A percentile compares a stretch with the other conserved stretches of the same genome.
phyloP scores from a whole-genome alignment of 2,113 vertebrate genomes.

The Gorilla gorilla region DNA sequence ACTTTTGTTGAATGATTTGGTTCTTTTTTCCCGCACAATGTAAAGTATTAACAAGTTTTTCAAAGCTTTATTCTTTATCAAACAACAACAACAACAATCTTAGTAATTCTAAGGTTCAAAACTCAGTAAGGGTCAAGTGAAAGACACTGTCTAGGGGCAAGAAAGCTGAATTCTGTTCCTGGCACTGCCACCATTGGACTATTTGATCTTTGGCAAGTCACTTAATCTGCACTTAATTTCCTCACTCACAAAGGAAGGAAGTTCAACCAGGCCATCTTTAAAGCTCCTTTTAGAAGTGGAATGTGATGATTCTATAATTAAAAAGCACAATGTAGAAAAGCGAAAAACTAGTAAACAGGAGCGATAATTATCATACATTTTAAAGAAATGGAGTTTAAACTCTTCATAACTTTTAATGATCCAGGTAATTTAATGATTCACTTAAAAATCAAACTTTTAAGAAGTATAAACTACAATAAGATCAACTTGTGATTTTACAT shows the following conservation, averaged over 20 bases:
- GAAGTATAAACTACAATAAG: not conserved
- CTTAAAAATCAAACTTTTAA: not conserved
- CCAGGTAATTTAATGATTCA: not conserved
- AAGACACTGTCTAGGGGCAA: not conserved
- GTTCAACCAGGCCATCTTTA: constrained; percentile 34
- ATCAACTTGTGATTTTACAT: not conserved
- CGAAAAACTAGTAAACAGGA: not conserved
- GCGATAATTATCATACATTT: not conserved
- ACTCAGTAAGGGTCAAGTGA: not conserved
- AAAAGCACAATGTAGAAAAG: not conserved
- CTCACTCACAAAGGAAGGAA: constrained; percentile 55
- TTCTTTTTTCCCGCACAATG: not conserved
- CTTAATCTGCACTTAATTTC: constrained; percentile 34
- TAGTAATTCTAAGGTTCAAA: not conserved
- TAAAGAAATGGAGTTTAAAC: not conserved
- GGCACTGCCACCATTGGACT: not conserved
- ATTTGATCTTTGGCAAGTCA: constrained; percentile 7
- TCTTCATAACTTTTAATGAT: not conserved
- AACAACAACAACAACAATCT: not conserved
- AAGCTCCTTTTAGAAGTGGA: constrained; percentile 25
- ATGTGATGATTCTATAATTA: not conserved
- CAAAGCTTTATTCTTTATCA: not conserved
- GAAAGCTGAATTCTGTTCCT: not conserved
- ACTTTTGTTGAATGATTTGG: constrained; percentile 10
- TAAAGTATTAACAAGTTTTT: not conserved